Base-by-base conservation (phyloP, 2,113 vertebrate genomes). In the Alligator mississippiensis region DNA sequence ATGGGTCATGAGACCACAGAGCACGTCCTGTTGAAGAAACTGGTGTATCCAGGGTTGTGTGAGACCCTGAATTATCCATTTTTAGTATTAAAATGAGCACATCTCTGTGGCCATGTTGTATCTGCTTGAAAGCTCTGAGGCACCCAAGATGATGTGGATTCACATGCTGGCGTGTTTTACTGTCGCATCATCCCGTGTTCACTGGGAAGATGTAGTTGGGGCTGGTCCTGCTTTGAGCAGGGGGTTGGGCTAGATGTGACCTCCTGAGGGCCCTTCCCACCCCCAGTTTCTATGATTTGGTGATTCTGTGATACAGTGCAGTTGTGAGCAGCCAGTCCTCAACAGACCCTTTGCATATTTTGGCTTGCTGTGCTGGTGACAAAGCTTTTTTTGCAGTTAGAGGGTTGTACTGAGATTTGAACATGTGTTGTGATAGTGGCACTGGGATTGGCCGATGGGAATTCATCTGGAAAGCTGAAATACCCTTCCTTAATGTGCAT, bases 111-210 rank as follows among this genome's bases (percentile, higher is more conserved):
- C 25, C 18, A 19, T 21, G 63, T 78, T 61, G 62, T 75, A 84
- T 10, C 28, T 87, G 57, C 54, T 76, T 66, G 58, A 64, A 2
- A 30, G 19, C 78, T 84, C 76, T 21, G 34, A 3, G 6, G 21
- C 30, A 38, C 30, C 21, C 21, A 14, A 72, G 15, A 15, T n/a
- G 17, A 18, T 68, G 34, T 21, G 6, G 66, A n/a, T 7, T 58
- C 70, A 3, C 58, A 0, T 0, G 60, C 80, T 30, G 75, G 70
- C 60, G 57, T 4, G 25, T 68, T 84, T 68, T 63, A 76, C 0
- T 3, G 10, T 30, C 47, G 2, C 1, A 0, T 87, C 87, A 11
- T 64, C 63, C 9, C 1, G 66, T 5, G 0, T 75, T 61, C 21
- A 9, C 47, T 47, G 47, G 47, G 47, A 47, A 9, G 47, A 47